Conservation (phyloP, 2,797 vertebrate genomes). For the Pteropus rufus region DNA sequence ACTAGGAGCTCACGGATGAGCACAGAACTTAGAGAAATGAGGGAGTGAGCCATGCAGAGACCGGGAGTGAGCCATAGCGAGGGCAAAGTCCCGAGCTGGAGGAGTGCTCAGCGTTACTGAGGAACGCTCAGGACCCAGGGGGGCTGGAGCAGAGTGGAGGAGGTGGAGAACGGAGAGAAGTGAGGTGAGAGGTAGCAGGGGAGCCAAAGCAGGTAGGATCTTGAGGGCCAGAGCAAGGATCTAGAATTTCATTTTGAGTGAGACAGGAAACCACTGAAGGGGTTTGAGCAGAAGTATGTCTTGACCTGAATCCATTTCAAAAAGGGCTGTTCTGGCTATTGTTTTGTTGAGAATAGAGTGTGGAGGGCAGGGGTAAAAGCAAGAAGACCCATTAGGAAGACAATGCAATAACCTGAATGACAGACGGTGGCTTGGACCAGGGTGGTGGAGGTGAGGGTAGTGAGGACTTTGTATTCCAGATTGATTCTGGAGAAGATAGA, state of each 20-base stretch:
- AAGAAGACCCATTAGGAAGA: neutral
- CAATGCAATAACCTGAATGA: neutral
- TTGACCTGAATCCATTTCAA: neutral
- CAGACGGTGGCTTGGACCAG: neutral
- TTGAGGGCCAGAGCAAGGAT: neutral
- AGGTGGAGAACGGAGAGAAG: neutral
- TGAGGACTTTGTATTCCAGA: neutral
- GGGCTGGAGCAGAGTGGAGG: neutral
- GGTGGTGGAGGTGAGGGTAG: neutral
- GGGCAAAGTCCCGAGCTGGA: too few species aligned
- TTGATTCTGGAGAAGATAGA: neutral
- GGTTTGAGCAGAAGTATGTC: neutral
- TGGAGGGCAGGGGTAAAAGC: neutral
- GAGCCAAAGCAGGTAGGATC: neutral
- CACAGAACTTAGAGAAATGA: neutral
- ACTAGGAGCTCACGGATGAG: neutral
- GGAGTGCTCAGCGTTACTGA: neutral
- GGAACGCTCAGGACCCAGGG: neutral
- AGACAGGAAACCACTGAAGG: neutral
- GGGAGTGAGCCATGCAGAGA: neutral
- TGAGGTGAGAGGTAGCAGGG: neutral
- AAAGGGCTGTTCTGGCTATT: neutral
- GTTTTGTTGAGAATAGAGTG: neutral
- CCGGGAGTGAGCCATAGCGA: too few species aligned
- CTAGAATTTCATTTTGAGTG: neutral